Conservation (phyloP, 2,113 vertebrate species). For the Platichthys stellatus region DNA sequence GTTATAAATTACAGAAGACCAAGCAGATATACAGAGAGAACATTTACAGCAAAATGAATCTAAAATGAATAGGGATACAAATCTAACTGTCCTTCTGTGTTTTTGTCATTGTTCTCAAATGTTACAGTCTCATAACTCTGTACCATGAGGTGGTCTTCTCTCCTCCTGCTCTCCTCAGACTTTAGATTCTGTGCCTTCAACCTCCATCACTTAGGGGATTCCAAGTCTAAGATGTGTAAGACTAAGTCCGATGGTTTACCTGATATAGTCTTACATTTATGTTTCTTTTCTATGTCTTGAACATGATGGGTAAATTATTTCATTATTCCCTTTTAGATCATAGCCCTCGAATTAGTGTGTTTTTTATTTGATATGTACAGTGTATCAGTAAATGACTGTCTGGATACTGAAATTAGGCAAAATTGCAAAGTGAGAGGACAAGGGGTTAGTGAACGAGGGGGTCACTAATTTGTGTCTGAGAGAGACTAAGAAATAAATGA, state of each 20-base stretch:
- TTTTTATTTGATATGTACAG: not conserved
- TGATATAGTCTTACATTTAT: not conserved
- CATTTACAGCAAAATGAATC: no score
- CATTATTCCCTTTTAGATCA: not conserved
- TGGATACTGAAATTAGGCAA: not conserved
- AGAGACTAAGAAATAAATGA: no score
- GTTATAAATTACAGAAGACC: no score
- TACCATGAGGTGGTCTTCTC: conserved; percentile 47
- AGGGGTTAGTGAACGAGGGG: no score
- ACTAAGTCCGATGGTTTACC: conserved; percentile 54
- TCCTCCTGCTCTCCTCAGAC: conserved; percentile 51
- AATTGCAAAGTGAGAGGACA: not conserved
- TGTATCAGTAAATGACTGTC: no score
- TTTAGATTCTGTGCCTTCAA: conserved; percentile 82
- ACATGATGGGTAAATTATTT: not conserved
- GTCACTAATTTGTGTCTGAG: no score
- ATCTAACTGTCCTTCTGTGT: not conserved
- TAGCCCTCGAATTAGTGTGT: not conserved
- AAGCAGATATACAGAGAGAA: no score
- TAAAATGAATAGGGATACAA: no score
- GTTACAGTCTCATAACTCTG: conserved; percentile 10
- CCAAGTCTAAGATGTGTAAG: conserved; percentile 71
- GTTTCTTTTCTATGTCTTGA: not conserved
- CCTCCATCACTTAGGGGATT: conserved; percentile 78
- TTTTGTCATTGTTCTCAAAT: no score